A percentile compares a stretch with the other conserved stretches of the same genome.
Evolutionary conservation across 2,888 invertebrate genomes (phyloP).

Genomic region (Drosophila paramelanica): DNA sequence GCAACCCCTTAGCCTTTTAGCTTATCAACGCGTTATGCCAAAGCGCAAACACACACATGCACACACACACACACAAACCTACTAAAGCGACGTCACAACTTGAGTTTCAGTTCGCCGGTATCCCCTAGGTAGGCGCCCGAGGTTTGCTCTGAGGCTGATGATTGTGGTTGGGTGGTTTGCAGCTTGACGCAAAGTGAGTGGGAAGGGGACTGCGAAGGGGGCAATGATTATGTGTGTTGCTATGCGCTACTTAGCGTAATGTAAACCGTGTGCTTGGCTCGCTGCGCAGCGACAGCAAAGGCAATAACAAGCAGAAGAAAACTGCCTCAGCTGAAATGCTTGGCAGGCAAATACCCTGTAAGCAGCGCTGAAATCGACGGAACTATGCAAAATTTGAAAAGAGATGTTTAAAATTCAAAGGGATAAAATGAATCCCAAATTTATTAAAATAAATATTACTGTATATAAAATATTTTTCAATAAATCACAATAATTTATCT

Average conservation of each 20-base stretch:
- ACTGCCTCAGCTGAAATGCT: not conserved
- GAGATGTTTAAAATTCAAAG: no score
- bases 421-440: no score
- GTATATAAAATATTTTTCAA: no score
- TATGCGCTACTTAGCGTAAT: conserved; percentile 77
- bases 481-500: no score
- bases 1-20: conserved; percentile 66
- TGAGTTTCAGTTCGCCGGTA: conserved; percentile 29
- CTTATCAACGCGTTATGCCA: conserved; percentile 78
- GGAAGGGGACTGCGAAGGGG: not conserved
- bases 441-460: no score
- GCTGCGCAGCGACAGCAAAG: conserved; percentile 61
- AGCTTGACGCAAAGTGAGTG: not conserved
- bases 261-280: conserved; percentile 77
- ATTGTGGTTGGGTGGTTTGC: conserved; percentile 6
- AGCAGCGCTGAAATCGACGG: not conserved
- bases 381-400: no score
- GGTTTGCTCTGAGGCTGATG: conserved; percentile 34
- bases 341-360: conserved; percentile 8
- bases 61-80: conserved; percentile 9
- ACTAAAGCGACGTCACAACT: conserved; percentile 19
- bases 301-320: conserved; percentile 43
- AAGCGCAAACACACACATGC: conserved; percentile 38
- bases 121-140: conserved; percentile 50
- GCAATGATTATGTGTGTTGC: conserved; percentile 16